Base-by-base conservation (phyloP, 2,113 vertebrate genomes). In the Syrrhaptes paradoxus region DNA sequence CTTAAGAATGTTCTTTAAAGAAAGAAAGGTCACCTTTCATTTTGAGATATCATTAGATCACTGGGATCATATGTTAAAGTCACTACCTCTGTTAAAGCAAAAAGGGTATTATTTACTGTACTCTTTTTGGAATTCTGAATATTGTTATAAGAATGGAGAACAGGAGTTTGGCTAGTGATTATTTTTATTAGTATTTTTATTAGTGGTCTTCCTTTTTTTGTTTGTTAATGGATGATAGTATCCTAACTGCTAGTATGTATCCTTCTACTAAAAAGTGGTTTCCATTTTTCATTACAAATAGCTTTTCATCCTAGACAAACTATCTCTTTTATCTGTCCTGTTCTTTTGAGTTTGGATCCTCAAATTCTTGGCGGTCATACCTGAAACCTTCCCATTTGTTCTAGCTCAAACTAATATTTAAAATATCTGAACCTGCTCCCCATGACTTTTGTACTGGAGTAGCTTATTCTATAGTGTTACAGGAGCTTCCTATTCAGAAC, bases 11-110 rank as follows among this genome's bases (percentile, higher is more conserved):
- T 57, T 90, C 59, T 91, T 58, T 88, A 88, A 83, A 63, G 82
- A 66, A 89, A 92, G n/a, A 85, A 94, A 93, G 79, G 72, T 86
- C 83, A 66, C 32, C 32, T 68, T 92, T 86, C 32, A 81, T 80
- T 96, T 87, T 80, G 59, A 93, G 90, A 87, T 75, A 71, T 73
- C 63, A 59, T 83, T 89, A 77, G 72, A 74, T 63, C 67, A 55
- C 32, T 67, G 45, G 61, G 71, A 90, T 93, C 65, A 74, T 88
- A 88, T 54, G 43, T 49, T 83, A 88, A 88, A 84, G 65, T 86
- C 51, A 71, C 31, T 67, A 65, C 8, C 31, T 68, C 43, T 87
- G 17, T 32, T 71, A 71, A 87, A 85, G 82, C 11, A 80, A 74
- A 78, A 51, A 59, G 26, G 3, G 12, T 38, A 81, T 82, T 89